phyloP scores from a whole-genome alignment of 2,888 invertebrate genomes.

The Nephrotoma flavescens region DNA sequence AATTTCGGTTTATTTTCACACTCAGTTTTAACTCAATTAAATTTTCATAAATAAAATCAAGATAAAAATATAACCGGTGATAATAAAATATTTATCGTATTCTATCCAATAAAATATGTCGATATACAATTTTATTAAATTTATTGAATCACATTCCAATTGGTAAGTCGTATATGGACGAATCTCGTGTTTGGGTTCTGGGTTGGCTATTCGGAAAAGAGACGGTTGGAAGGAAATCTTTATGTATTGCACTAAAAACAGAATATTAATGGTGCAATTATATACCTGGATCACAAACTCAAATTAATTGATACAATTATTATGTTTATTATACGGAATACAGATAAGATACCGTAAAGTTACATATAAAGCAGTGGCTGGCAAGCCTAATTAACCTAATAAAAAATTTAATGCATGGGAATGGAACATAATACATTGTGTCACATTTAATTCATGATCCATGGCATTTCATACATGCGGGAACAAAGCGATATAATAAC shows the following conservation, averaged over 20 bases:
- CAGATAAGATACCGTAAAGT: too few species aligned
- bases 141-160: not conserved
- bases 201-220: too few species aligned
- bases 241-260: too few species aligned
- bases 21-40: conserved; percentile 23
- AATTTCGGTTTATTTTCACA: conserved; percentile 21
- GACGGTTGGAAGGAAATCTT: too few species aligned
- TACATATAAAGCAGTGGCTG: not conserved
- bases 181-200: too few species aligned
- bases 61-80: not conserved
- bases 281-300: too few species aligned
- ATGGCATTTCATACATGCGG: not conserved
- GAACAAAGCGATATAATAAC: not conserved
- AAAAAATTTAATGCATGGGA: not conserved
- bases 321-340: too few species aligned
- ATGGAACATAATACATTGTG: not conserved
- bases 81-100: not conserved
- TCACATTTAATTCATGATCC: not conserved
- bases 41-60: conserved; percentile 3
- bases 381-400: not conserved
- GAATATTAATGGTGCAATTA: too few species aligned
- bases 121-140: not conserved
- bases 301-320: too few species aligned
- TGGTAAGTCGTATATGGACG: not conserved
- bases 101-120: not conserved